These are phyloP conservation scores for Neocrepidodera transversa DNA, from an alignment of 2,888 invertebrate species.

Conservation along the genomic window DNA sequence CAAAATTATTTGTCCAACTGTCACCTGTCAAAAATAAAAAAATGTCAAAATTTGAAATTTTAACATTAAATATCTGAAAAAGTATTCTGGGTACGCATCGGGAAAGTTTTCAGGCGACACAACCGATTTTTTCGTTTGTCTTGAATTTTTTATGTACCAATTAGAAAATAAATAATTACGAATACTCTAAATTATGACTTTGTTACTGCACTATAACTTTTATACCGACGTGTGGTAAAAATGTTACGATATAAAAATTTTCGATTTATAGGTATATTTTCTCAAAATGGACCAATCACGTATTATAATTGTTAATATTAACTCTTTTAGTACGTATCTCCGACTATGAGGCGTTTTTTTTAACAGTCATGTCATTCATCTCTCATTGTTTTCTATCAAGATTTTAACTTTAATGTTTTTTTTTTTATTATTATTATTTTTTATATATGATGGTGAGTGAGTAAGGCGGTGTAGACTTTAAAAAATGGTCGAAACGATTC, in stretches of 20 bases:
- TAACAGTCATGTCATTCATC: conserved; percentile 46
- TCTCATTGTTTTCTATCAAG: conserved; percentile 45
- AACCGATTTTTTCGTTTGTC: too few relatives aligned
- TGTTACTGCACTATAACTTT: neutral
- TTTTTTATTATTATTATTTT: conserved; percentile 16
- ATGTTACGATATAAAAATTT: conserved; percentile 21
- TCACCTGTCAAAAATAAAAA: too few relatives aligned
- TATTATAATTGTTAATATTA: conserved; percentile 53
- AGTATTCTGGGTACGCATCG: too few relatives aligned
- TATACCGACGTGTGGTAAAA: conserved; percentile 10
- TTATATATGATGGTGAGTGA: conserved; percentile 19
- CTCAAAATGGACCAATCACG: conserved; percentile 56
- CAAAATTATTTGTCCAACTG: too few relatives aligned
- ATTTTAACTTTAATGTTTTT: conserved; percentile 31
- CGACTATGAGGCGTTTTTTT: conserved; percentile 42
- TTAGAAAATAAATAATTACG: too few relatives aligned
- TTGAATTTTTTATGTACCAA: too few relatives aligned
- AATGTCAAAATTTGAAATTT: too few relatives aligned
- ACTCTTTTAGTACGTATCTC: conserved; percentile 44
- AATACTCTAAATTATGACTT: too few relatives aligned
- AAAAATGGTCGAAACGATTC: conserved; percentile 24
- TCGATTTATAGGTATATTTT: conserved; percentile 55
- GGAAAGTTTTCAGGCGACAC: too few relatives aligned
- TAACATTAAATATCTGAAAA: too few relatives aligned
- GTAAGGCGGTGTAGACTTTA: conserved; percentile 28